phyloP scores from a whole-genome alignment of 92 coral and sea anemone species.

The Bergia puertoricense region DNA sequence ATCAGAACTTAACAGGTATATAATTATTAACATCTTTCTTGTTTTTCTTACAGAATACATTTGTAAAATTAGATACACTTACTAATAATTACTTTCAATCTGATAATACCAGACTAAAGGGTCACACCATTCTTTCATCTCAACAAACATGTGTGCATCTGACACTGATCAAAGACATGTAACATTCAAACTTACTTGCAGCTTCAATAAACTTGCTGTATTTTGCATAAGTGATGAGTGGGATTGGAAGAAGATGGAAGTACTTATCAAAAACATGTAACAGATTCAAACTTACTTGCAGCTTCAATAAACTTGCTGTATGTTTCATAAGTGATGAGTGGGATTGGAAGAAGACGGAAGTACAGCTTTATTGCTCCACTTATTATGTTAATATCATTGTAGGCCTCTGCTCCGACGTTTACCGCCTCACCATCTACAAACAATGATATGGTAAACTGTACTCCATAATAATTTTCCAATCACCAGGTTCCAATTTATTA shows the following conservation, averaged over 20 bases:
- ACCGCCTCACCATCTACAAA: conserved; percentile 70
- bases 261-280: conserved; percentile 24
- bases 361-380: conserved; percentile 88
- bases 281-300: conserved; percentile 74
- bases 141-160: too few relatives aligned
- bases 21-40: too few relatives aligned
- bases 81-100: too few relatives aligned
- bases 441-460: neutral
- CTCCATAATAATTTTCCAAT: neutral
- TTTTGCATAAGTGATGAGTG: conserved; percentile 90
- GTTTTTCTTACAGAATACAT: too few relatives aligned
- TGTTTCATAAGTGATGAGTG: conserved; percentile 92
- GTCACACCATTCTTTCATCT: too few relatives aligned
- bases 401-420: conserved; percentile 56
- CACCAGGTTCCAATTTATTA: too few relatives aligned
- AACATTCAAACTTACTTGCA: conserved; percentile 72
- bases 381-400: conserved; percentile 89
- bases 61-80: too few relatives aligned
- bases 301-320: conserved; percentile 90
- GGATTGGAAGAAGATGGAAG: conserved; percentile 92
- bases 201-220: conserved; percentile 87
- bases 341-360: conserved; percentile 95
- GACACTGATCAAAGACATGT: neutral
- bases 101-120: too few relatives aligned
- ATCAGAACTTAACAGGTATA: too few relatives aligned